phyloP scores from a whole-genome alignment of 2,797 vertebrate genomes.

The Hypotaenidia okinawae region DNA sequence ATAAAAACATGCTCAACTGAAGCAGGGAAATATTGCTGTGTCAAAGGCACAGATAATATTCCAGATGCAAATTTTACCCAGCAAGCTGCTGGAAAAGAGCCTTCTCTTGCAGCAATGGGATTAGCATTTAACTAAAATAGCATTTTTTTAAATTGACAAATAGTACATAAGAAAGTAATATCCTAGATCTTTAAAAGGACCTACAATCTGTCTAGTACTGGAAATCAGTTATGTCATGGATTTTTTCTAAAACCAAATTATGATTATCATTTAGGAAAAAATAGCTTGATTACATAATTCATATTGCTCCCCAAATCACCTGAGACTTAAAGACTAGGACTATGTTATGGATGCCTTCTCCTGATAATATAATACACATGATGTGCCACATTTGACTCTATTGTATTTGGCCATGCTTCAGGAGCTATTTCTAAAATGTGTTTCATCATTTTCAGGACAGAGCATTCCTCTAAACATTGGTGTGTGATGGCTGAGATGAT shows the following conservation, averaged over 20 bases:
- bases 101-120: neutral
- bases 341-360: neutral
- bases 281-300: neutral
- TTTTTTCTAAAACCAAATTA: neutral
- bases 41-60: neutral
- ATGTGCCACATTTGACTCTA: neutral
- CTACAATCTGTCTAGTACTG: neutral
- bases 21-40: slow-evolving; percentile 8
- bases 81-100: neutral
- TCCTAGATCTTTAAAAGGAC: neutral
- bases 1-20: neutral
- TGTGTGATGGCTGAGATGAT: neutral
- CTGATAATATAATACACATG: neutral
- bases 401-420: neutral
- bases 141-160: neutral
- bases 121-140: neutral
- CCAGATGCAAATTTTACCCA: neutral
- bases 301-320: neutral
- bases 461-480: neutral
- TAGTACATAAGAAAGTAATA: neutral
- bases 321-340: neutral
- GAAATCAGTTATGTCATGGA: neutral
- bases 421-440: neutral
- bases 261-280: neutral
- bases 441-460: neutral